These are phyloP conservation scores for Amblyornis subalaris DNA, from an alignment of 2,113 vertebrate genomes.

Conservation along the genomic window DNA sequence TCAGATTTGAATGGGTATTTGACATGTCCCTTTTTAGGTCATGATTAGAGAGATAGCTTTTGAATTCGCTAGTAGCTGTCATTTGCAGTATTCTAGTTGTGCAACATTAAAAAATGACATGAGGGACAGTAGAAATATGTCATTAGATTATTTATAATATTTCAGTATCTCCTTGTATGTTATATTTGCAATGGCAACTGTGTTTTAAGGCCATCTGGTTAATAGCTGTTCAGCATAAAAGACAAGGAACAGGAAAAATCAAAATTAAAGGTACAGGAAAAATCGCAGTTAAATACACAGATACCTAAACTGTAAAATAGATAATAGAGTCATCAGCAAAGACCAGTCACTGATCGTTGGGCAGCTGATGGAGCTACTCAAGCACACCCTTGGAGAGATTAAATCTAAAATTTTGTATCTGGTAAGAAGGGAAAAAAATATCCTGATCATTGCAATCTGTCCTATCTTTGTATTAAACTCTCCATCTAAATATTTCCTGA, in stretches of 20 bases:
- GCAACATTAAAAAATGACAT: neutral
- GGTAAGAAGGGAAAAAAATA: neutral
- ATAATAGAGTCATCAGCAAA: neutral
- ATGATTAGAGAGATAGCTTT: neutral
- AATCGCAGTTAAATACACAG: neutral
- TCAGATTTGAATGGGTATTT: neutral
- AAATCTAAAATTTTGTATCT: neutral
- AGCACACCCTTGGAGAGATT: neutral
- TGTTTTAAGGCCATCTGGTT: neutral
- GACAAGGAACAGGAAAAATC: neutral
- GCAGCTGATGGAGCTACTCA: neutral
- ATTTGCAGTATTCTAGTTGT: neutral
- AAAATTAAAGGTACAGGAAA: neutral
- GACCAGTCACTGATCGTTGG: neutral
- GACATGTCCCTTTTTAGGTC: neutral
- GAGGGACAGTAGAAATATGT: neutral
- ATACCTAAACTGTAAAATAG: neutral
- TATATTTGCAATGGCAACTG: neutral
- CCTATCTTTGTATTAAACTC: neutral
- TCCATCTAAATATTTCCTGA: neutral
- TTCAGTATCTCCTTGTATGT: neutral
- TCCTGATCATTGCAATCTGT: neutral
- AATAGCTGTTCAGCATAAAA: neutral
- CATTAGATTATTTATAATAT: neutral
- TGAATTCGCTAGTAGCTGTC: neutral